Percentiles rank a stretch among this genome's conserved stretches.
phyloP scores from a whole-genome alignment of 2,888 invertebrate species.

The Pilophorus perplexus region DNA sequence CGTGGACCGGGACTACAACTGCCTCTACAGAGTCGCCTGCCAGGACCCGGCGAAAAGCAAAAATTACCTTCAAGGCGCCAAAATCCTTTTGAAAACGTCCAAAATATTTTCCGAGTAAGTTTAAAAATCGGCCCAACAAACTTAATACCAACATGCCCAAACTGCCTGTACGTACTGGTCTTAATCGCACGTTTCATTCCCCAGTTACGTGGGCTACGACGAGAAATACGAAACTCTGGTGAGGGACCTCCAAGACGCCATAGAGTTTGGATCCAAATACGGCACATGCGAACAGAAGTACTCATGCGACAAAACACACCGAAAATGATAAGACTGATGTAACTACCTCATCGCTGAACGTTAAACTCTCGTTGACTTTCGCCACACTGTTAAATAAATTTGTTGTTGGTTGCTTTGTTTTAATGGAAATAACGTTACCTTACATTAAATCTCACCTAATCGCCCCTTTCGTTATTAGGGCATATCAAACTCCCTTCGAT shows the following conservation, averaged over 20 bases:
- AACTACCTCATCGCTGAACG: no score
- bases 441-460: no score
- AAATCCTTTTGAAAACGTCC: conserved; percentile 68
- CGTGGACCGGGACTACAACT: conserved; percentile 63
- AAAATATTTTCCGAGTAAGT: conserved; percentile 66
- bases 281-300: conserved; percentile 60
- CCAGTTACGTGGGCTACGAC: conserved; percentile 57
- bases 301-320: conserved; percentile 53
- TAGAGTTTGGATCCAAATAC: conserved; percentile 63
- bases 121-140: not conserved
- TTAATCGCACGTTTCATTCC: no score
- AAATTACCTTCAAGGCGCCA: conserved; percentile 74
- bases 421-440: no score
- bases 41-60: conserved; percentile 69
- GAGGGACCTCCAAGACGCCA: conserved; percentile 64
- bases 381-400: no score
- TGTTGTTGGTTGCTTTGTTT: no score
- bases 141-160: no score
- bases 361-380: no score
- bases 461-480: no score
- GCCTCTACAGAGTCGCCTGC: conserved; percentile 67
- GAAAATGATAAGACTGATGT: no score
- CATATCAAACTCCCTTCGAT: no score
- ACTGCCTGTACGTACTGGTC: no score
- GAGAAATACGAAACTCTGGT: conserved; percentile 65